Conservation (phyloP, 2,113 vertebrate genomes). For the Arothron firmamentum region DNA sequence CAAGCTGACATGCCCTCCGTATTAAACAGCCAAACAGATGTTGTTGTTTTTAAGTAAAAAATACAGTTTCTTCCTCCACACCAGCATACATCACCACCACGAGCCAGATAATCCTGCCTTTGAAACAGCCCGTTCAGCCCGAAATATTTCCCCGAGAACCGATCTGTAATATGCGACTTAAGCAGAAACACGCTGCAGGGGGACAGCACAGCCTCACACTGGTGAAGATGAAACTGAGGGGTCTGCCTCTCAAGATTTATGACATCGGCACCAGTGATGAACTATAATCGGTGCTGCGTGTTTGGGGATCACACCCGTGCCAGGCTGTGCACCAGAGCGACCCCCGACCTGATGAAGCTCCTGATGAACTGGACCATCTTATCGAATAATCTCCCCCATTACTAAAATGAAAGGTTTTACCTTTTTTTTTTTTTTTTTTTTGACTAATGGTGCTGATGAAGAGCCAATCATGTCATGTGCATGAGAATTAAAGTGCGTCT, state of each 20-base stretch:
- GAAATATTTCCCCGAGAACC: slow-evolving; percentile 25
- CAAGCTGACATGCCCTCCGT: slow-evolving; percentile 35
- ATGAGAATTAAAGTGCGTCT: slow-evolving; percentile 23
- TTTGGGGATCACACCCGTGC: slow-evolving; percentile 22
- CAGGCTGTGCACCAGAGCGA: background rate
- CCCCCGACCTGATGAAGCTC: slow-evolving; percentile 22
- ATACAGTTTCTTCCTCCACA: slow-evolving; percentile 9
- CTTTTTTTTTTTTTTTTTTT: background rate
- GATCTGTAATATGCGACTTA: slow-evolving; percentile 58
- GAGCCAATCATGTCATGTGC: slow-evolving; percentile 16
- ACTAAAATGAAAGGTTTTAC: slow-evolving; percentile 47
- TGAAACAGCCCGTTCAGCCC: slow-evolving; percentile 28
- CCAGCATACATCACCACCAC: slow-evolving; percentile 16
- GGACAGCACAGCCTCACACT: slow-evolving; percentile 35
- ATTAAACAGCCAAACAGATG: slow-evolving; percentile 42
- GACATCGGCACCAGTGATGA: slow-evolving; percentile 56
- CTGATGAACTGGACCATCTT: slow-evolving; percentile 54
- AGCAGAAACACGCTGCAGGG: slow-evolving; percentile 39
- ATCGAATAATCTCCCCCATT: slow-evolving; percentile 57
- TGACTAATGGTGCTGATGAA: slow-evolving; percentile 40
- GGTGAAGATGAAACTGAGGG: slow-evolving; percentile 52
- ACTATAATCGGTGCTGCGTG: slow-evolving; percentile 36
- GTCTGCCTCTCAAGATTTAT: slow-evolving; percentile 37
- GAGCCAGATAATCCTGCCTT: slow-evolving; percentile 26
- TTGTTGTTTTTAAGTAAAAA: slow-evolving; percentile 11